phyloP scores from a whole-genome alignment of 2,888 invertebrate genomes.

The Mythimna albipuncta region DNA sequence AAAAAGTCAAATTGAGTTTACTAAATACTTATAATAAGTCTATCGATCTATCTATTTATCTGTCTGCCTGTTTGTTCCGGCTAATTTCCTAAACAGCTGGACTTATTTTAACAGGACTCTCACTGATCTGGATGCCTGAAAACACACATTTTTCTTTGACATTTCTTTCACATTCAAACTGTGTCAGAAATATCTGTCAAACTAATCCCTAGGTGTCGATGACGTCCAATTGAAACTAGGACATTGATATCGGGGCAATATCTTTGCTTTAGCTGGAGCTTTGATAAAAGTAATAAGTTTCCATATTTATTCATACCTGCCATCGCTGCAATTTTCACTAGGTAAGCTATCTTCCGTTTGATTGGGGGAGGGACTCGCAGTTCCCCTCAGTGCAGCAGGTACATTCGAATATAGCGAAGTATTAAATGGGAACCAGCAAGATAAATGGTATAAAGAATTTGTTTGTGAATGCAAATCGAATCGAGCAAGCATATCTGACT shows the following conservation, averaged over 20 bases:
- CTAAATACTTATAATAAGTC: too few species aligned
- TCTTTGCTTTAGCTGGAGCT: conserved; percentile 1
- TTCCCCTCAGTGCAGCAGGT: background rate
- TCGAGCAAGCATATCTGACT: background rate
- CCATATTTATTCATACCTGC: conserved; percentile 22
- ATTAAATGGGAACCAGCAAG: background rate
- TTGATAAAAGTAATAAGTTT: conserved; percentile 28
- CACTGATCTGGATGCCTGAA: too few species aligned
- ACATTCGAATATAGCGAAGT: background rate
- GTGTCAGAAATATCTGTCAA: too few species aligned
- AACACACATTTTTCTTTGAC: too few species aligned
- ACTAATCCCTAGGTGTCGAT: background rate
- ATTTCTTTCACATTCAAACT: too few species aligned
- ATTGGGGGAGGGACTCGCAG: background rate
- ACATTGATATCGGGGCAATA: conserved; percentile 42
- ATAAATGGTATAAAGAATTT: background rate
- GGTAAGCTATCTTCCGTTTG: conserved; percentile 16
- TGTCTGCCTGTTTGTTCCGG: too few species aligned
- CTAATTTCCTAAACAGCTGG: too few species aligned
- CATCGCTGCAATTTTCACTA: background rate
- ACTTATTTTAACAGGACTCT: too few species aligned
- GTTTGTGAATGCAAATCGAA: background rate
- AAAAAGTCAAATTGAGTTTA: too few species aligned
- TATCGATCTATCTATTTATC: too few species aligned
- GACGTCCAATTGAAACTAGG: conserved; percentile 8